Evolutionary conservation across 1,140 invertebrate species (phyloP).

Genomic region (Schlechtendalia chinensis): DNA sequence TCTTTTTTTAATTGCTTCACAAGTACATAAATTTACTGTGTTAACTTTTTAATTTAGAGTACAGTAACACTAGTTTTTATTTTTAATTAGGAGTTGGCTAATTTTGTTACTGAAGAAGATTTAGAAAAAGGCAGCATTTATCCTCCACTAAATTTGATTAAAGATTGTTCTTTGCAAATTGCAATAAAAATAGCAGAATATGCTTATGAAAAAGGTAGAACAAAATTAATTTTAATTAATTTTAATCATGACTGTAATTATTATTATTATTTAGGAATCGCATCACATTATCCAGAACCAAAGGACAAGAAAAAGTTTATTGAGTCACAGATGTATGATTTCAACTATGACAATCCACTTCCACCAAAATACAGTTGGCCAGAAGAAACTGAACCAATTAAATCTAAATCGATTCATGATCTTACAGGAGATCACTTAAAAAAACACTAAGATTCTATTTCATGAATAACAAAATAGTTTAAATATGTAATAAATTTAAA

Average conservation of each 20-base stretch:
- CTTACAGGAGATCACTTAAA: conserved; percentile 52
- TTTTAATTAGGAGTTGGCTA: conserved; percentile 66
- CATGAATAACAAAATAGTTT: background rate
- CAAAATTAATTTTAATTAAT: conserved; percentile 4
- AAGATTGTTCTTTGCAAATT: conserved; percentile 71
- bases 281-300: conserved; percentile 82
- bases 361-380: conserved; percentile 75
- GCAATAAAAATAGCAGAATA: conserved; percentile 69
- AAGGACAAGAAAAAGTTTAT: conserved; percentile 72
- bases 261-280: conserved; percentile 64
- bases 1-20: conserved; percentile 84
- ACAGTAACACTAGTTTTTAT: background rate
- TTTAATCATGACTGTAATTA: conserved; percentile 16
- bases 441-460: conserved; percentile 28
- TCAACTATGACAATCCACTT: conserved; percentile 74
- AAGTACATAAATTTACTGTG: conserved; percentile 56
- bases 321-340: conserved; percentile 73
- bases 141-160: conserved; percentile 71
- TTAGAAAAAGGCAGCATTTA: conserved; percentile 73
- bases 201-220: conserved; percentile 65
- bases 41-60: background rate
- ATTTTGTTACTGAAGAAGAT: conserved; percentile 68
- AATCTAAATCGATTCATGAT: conserved; percentile 48
- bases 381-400: conserved; percentile 46
- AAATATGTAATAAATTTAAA: conserved; percentile 12